Evolutionary conservation across 2,113 vertebrate genomes (phyloP).

Genomic region (Zosterops borbonicus): DNA sequence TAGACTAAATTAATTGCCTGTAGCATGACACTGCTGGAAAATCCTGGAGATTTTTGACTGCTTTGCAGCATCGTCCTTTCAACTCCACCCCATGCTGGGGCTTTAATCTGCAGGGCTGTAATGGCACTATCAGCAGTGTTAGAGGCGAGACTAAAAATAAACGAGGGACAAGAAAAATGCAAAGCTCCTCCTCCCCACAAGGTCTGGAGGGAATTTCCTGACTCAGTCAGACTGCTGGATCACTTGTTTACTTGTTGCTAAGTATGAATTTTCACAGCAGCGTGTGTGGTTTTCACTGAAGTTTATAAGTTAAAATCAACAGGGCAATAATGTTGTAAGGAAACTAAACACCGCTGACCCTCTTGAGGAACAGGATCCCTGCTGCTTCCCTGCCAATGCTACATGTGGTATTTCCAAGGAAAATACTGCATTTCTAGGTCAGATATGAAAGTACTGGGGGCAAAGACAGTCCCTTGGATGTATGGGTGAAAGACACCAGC

Average conservation of each 20-base stretch:
- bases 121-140: conserved; percentile 18
- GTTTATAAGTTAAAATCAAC: conserved; percentile 32
- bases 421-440: neutral
- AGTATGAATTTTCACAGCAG: conserved; percentile 57
- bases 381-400: neutral
- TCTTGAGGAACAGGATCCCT: neutral
- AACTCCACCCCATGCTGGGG: conserved; percentile 11
- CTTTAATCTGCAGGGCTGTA: conserved; percentile 8
- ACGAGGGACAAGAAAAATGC: conserved; percentile 38
- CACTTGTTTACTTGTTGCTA: conserved; percentile 48
- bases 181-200: neutral
- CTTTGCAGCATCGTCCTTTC: neutral
- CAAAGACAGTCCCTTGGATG: neutral
- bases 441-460: neutral
- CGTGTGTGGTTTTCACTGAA: conserved; percentile 23
- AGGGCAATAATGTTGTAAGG: neutral
- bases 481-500: neutral
- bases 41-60: neutral
- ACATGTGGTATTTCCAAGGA: neutral
- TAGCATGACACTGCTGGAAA: neutral
- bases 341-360: neutral
- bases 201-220: conserved; percentile 47
- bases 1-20: neutral
- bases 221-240: conserved; percentile 14
- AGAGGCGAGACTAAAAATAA: conserved; percentile 60